Evolutionary conservation across 2,113 vertebrate species (phyloP), one percentile per base, ranked within the genome.

Genomic region (Amblyornis subalaris): DNA sequence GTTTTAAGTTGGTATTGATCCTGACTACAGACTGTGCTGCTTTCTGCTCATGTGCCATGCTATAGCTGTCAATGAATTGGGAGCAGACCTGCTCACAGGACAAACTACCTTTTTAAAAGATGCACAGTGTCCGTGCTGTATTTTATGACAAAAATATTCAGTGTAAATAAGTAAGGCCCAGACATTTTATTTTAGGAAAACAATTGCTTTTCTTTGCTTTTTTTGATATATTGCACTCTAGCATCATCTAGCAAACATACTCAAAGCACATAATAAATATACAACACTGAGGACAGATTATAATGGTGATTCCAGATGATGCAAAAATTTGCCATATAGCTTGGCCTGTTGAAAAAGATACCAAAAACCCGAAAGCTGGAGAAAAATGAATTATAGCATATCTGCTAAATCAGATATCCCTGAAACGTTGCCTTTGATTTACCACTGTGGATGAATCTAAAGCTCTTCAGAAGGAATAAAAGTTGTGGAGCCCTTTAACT

Each of bases 401-500:
- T 50, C n/a, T 77, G 29, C 33, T 77, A 86, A 79, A 81, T 81
- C 73, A 87, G 22, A 25, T 78, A 74, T 73, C 48, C 29, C 26
- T 2, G 1, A 86, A 94, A 67, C 2, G 0, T 23, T 70, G 33
- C 42, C 67, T 94, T 72, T 88, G 60, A 38, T 91, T 91, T 90
- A 85, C 36, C 1, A 0, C 29, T 73, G 42, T 58, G 54, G 54
- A 62, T 70, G 23, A 90, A 88, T 85, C 38, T 88, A 29, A 88
- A 14, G 10, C 13, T 92, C 10, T 83, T 83, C 48, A 72, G 62
- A 89, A 85, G 25, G 22, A 85, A 76, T 88, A 76, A 88, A 91
- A 60, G 69, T 96, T 90, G 67, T 86, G 55, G 35, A 93, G 44
- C 40, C 24, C 90, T 92, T 93, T 71, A 80, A 72, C 44, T 85